These are phyloP conservation scores for Pocillopora damicornis DNA, from an alignment of 64 coral and sea anemone species.

Conservation along the genomic window DNA sequence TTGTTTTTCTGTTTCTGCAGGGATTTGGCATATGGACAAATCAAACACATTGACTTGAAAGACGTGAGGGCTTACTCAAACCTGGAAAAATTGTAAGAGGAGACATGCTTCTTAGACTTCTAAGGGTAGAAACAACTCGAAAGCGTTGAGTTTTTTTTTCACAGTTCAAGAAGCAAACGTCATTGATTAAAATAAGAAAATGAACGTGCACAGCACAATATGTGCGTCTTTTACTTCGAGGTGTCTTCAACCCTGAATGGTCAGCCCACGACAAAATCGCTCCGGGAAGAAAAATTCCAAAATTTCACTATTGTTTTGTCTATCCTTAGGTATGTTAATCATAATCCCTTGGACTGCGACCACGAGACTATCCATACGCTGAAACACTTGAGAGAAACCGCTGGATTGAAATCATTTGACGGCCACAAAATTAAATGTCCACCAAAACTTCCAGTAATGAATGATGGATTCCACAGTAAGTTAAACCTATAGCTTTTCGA, in stretches of 20 bases:
- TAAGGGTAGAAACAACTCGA: not conserved
- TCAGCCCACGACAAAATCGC: not conserved
- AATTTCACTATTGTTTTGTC: not conserved
- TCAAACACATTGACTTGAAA: slow-evolving; percentile 3
- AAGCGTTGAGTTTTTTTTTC: not conserved
- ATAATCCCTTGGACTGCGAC: slow-evolving; percentile 30
- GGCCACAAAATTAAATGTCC: slow-evolving; percentile 38
- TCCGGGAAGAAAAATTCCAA: not conserved
- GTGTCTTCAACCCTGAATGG: not conserved
- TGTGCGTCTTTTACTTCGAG: not conserved
- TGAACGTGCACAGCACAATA: no score
- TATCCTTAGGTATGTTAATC: not conserved
- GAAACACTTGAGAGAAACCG: slow-evolving; percentile 10
- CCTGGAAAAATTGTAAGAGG: slow-evolving; percentile 27
- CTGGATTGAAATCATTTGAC: slow-evolving; percentile 19
- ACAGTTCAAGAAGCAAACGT: not conserved
- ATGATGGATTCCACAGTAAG: not conserved
- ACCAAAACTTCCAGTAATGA: not conserved
- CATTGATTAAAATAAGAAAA: not conserved
- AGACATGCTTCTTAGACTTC: not conserved
- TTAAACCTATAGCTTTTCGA: not conserved
- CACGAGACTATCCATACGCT: not conserved
- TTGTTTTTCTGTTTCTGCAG: not conserved
- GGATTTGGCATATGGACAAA: slow-evolving; percentile 32
- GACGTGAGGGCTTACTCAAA: slow-evolving; percentile 15